phyloP scores from a whole-genome alignment of 2,113 vertebrate genomes.

The Ploceus nigricollis region DNA sequence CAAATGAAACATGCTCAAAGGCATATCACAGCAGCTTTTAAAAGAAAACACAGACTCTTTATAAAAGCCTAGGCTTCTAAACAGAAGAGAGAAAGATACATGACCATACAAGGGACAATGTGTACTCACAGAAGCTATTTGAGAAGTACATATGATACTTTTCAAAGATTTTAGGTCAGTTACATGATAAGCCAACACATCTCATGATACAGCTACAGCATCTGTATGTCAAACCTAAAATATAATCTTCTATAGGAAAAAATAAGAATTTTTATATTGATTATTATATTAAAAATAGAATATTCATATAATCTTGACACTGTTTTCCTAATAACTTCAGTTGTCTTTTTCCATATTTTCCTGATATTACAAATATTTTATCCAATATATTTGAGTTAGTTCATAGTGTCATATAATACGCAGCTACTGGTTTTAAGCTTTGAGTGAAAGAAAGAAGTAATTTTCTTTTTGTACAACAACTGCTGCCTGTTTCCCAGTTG shows the following conservation, averaged over 20 bases:
- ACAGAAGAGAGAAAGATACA: background rate
- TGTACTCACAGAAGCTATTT: background rate
- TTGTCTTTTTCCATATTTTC: background rate
- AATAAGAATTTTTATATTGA: background rate
- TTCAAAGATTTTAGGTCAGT: background rate
- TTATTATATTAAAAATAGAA: background rate
- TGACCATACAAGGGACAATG: background rate
- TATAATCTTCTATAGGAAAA: background rate
- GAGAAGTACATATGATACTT: background rate
- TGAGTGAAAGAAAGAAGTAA: background rate
- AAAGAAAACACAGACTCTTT: conserved; percentile 31
- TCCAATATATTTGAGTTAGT: background rate
- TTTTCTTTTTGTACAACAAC: background rate
- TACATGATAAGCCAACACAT: background rate
- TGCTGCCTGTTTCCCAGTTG: background rate
- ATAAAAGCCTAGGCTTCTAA: background rate
- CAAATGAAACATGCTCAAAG: conserved; percentile 43
- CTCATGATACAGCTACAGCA: background rate
- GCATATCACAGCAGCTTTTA: background rate
- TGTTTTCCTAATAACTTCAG: background rate
- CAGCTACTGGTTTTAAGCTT: background rate
- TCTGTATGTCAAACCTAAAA: background rate
- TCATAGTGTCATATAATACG: background rate
- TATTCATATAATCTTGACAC: background rate
- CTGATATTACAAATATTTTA: background rate